phyloP scores from a whole-genome alignment of 1,140 invertebrate species.

The Heliothis virescens region DNA sequence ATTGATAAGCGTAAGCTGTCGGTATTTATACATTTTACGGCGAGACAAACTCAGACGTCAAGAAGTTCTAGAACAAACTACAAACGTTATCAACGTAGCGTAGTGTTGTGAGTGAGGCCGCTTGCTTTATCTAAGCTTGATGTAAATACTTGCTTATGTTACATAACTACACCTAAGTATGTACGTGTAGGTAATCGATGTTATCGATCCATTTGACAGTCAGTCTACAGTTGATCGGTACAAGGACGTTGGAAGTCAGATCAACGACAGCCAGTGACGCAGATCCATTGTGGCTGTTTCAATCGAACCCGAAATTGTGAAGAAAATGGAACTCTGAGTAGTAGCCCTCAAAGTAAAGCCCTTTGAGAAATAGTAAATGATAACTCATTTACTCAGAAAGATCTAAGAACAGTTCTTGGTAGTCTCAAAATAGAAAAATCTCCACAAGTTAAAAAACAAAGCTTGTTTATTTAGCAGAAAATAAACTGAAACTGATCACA shows the following conservation, averaged over 20 bases:
- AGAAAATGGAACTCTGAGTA: background rate
- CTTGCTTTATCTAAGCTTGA: slow-evolving; percentile 20
- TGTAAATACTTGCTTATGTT: slow-evolving; percentile 19
- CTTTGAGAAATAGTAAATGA: too few species aligned
- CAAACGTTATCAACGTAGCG: slow-evolving; percentile 14
- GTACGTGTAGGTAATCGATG: slow-evolving; percentile 26
- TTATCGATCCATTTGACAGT: slow-evolving; percentile 2
- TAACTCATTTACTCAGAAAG: background rate
- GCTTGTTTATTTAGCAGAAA: background rate
- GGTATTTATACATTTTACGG: slow-evolving; percentile 39
- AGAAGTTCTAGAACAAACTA: slow-evolving; percentile 29
- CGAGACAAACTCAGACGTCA: slow-evolving; percentile 33
- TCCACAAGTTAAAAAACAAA: background rate
- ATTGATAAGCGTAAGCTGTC: slow-evolving; percentile 21
- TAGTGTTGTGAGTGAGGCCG: slow-evolving; percentile 27
- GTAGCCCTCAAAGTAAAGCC: background rate
- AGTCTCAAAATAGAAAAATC: slow-evolving; percentile 13
- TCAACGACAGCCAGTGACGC: background rate
- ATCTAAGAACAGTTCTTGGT: background rate
- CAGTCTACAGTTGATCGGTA: background rate
- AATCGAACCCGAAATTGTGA: background rate
- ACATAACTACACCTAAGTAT: slow-evolving; percentile 20
- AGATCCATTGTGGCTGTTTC: background rate
- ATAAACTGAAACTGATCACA: slow-evolving; percentile 4
- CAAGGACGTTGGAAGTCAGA: slow-evolving; percentile 1